Base-by-base conservation (phyloP, 23 tunicate species). In the Pegea sp. region DNA sequence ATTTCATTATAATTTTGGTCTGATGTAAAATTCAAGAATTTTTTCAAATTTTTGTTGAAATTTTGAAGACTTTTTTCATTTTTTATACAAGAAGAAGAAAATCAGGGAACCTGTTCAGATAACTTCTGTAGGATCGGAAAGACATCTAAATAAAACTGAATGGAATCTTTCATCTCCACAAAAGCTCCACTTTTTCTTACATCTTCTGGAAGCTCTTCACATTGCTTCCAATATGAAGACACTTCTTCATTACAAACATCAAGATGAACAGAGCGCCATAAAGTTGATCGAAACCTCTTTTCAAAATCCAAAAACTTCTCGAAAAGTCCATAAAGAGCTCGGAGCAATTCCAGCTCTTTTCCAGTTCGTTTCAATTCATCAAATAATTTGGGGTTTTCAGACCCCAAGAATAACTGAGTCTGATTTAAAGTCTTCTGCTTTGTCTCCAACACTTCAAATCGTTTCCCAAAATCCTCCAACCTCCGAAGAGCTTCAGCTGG, bases 241-340 rank as follows among this genome's bases (percentile, higher is more conserved):
- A 84, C 95, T 68, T 73, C 95, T 34, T 44, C 52, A 31, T 74
- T 62, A 29, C 84, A 76, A 0, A 68, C 22, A 42, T 68, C 67
- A 0, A 84, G 71, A 31, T 77, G 76, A 31, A 77, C 81, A 28
- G 71, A 71, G 44, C 73, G 76, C 95, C 95, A 84, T 46, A 84
- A 42, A 13, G 95, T 84, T 24, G 73, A 76, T 11, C 95, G 63
- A 28, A 84, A 68, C 52, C 84, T 73, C 21, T 64, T 64, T 30
- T 84, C 84, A 53, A 84, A 84, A 30, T 77, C 84, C 3, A 73
- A 73, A 42, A 84, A 84, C 60, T 73, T 73, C 58, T 73, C 76
- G 34, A 73, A 84, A 33, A 84, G 46, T 43, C 84, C 95, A 43
- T 73, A 84, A 30, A 84, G 49, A 76, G 68, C 68, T 23, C 95